Percentiles rank a stretch among this genome's conserved stretches.
These are phyloP conservation scores for Lepilemur ruficaudatus DNA, from an alignment of 2,797 vertebrate genomes.

Conservation along the genomic window DNA sequence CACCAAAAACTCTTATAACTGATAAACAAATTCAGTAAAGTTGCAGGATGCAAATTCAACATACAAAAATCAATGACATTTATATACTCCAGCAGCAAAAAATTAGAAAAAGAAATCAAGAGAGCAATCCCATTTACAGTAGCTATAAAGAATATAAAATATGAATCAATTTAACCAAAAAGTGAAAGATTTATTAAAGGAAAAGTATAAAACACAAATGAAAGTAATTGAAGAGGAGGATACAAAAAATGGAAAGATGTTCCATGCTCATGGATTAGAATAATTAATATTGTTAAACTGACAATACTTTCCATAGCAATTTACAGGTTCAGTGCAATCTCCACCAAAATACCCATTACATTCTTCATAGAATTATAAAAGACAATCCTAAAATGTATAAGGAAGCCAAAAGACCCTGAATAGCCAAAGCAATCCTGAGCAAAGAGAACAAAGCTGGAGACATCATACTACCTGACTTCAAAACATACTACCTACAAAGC, in stretches of 20 bases:
- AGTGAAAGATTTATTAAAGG: not conserved
- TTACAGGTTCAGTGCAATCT: not conserved
- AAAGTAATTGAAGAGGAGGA: not conserved
- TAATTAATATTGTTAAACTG: not conserved
- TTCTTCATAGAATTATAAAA: not conserved
- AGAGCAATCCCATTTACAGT: not conserved
- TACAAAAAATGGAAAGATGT: not conserved
- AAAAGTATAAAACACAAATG: not conserved
- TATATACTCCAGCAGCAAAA: not conserved
- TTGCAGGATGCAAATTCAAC: not conserved
- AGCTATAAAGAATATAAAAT: not conserved
- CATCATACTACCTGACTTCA: not conserved
- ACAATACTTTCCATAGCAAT: not conserved
- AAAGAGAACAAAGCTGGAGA: not conserved
- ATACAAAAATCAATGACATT: not conserved
- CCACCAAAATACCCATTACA: not conserved
- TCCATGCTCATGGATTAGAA: not conserved
- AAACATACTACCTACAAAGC: not conserved
- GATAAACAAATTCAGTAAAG: not conserved
- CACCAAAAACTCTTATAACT: not conserved
- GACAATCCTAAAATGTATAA: not conserved
- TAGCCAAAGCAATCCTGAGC: not conserved
- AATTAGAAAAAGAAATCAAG: not conserved
- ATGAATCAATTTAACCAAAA: not conserved
- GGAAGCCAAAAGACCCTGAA: not conserved